Conservation (phyloP, 2,888 invertebrate genomes). For the Suillia variegata region DNA sequence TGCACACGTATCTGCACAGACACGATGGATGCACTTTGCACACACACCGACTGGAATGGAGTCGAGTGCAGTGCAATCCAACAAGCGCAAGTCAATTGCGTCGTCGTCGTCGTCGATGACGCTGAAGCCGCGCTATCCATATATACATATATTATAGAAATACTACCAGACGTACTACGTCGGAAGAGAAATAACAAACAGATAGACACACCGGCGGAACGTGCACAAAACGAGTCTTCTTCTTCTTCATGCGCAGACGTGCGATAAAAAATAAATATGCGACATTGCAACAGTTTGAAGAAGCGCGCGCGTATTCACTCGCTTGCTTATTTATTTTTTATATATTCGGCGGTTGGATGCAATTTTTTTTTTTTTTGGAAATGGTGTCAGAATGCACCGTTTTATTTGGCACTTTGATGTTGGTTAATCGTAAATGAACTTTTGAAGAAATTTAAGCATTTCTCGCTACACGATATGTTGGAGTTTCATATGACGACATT, state of each 20-base stretch:
- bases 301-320: constrained; percentile 27
- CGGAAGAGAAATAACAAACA: constrained; percentile 34
- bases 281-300: constrained; percentile 55
- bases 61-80: constrained; percentile 42
- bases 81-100: constrained; percentile 47
- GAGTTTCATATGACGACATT: no score
- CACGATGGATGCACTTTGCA: no score
- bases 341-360: background rate
- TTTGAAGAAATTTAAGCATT: constrained; percentile 57
- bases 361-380: no score
- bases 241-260: constrained; percentile 56
- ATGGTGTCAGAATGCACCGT: background rate
- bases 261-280: constrained; percentile 59
- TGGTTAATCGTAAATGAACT: constrained; percentile 58
- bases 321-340: no score
- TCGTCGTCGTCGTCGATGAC: no score
- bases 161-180: no score
- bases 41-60: constrained; percentile 20
- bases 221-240: constrained; percentile 50
- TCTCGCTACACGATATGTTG: no score
- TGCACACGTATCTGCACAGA: no score
- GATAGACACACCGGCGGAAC: constrained; percentile 27
- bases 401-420: constrained; percentile 54
- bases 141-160: no score
- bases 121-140: constrained; percentile 25